A percentile compares a stretch with the other conserved stretches of the same genome.
phyloP scores from a whole-genome alignment of 2,888 invertebrate genomes.

The Nomada flava region DNA sequence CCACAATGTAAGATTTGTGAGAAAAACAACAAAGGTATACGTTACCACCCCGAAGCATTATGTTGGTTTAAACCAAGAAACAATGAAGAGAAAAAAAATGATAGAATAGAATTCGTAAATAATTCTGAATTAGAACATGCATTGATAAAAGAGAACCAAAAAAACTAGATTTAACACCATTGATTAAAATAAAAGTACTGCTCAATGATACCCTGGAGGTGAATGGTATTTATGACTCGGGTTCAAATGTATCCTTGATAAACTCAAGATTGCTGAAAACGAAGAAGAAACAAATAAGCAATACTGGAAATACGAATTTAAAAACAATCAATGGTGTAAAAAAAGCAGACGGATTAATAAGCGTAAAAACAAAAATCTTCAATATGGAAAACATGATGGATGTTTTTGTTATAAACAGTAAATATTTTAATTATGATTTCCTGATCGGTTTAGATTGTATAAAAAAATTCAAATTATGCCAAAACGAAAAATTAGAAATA shows the following conservation, averaged over 20 bases:
- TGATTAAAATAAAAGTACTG: constrained; percentile 62
- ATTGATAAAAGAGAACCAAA: constrained; percentile 53
- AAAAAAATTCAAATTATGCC: constrained; percentile 51
- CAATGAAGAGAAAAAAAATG: constrained; percentile 42
- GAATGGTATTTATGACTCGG: constrained; percentile 62
- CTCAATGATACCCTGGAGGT: constrained; percentile 52
- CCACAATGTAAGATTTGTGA: constrained; percentile 54
- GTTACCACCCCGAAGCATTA: constrained; percentile 61
- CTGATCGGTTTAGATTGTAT: too few relatives aligned
- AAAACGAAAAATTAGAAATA: constrained; percentile 53
- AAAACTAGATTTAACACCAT: constrained; percentile 65
- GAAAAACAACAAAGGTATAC: constrained; percentile 40
- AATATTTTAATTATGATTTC: constrained; percentile 56
- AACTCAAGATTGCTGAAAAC: constrained; percentile 55
- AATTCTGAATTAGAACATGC: constrained; percentile 59
- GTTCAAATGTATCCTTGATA: constrained; percentile 66
- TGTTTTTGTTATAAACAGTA: constrained; percentile 53
- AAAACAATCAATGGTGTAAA: constrained; percentile 39
- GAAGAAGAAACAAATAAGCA: constrained; percentile 27
- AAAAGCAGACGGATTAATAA: too few relatives aligned
- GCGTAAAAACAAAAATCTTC: too few relatives aligned
- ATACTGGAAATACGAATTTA: constrained; percentile 18
- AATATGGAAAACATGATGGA: constrained; percentile 45
- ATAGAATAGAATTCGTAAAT: constrained; percentile 51
- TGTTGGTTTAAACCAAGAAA: constrained; percentile 59